These are phyloP conservation scores for Liposcelis brunnea DNA, from an alignment of 2,888 invertebrate genomes.

Conservation along the genomic window DNA sequence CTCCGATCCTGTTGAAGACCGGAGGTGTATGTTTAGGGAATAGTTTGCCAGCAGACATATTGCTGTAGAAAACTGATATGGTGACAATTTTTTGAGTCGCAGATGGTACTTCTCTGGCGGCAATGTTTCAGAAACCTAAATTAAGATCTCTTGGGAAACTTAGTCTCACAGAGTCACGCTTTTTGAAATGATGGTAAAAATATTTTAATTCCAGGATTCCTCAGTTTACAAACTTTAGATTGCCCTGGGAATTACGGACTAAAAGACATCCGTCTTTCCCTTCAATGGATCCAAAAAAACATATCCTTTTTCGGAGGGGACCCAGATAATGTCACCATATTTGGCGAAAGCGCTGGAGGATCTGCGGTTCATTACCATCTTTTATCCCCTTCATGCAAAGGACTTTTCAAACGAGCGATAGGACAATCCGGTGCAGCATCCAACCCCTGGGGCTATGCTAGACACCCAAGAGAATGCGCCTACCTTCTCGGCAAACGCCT, in stretches of 20 bases:
- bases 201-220: conserved; percentile 46
- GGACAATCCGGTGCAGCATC: neutral
- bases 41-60: no score
- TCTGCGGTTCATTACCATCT: conserved; percentile 52
- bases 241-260: conserved; percentile 58
- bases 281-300: conserved; percentile 55
- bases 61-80: no score
- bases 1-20: no score
- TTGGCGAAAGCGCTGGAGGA: conserved; percentile 65
- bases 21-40: no score
- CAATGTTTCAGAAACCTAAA: no score
- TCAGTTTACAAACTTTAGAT: conserved; percentile 51
- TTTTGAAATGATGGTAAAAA: no score
- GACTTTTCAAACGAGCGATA: conserved; percentile 14
- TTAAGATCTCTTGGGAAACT: no score
- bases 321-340: conserved; percentile 47
- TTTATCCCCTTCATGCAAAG: conserved; percentile 29
- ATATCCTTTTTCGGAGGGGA: conserved; percentile 64
- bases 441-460: neutral
- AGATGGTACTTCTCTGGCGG: no score
- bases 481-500: conserved; percentile 13
- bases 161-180: no score
- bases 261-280: conserved; percentile 53
- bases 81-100: no score
- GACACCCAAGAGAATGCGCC: neutral